Evolutionary conservation across 2,888 invertebrate species (phyloP).

Genomic region (Pachliopta kotzebuea): DNA sequence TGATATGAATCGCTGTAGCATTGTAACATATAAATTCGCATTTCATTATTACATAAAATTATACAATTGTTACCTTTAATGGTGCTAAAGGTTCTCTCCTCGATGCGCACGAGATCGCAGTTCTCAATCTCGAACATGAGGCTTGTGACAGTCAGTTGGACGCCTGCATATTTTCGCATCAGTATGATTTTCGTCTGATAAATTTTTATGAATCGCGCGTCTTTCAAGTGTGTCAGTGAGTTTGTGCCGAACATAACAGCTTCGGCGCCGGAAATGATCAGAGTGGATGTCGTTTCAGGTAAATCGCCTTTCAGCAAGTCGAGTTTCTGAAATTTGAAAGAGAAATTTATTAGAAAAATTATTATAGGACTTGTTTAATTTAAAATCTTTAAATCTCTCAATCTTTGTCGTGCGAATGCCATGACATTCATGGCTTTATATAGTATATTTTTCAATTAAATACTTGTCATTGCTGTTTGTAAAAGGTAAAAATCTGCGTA

Average conservation of each 20-base stretch:
- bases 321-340: constrained; percentile 64
- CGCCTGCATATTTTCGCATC: constrained; percentile 81
- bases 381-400: too few species aligned
- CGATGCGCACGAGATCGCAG: constrained; percentile 81
- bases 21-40: constrained; percentile 11
- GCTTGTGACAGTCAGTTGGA: constrained; percentile 80
- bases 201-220: constrained; percentile 78
- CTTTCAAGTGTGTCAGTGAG: constrained; percentile 78
- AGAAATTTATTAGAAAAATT: neutral
- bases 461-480: neutral
- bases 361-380: neutral
- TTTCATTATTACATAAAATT: neutral
- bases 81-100: constrained; percentile 82
- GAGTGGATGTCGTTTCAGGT: constrained; percentile 79
- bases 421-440: too few species aligned
- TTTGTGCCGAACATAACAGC: constrained; percentile 77
- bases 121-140: constrained; percentile 81
- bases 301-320: constrained; percentile 73
- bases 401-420: too few species aligned
- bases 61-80: constrained; percentile 67
- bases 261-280: constrained; percentile 79
- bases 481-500: neutral
- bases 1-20: neutral
- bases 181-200: constrained; percentile 74
- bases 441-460: neutral